Conservation (phyloP, 2,888 invertebrate genomes). For the Lottia scabra region DNA sequence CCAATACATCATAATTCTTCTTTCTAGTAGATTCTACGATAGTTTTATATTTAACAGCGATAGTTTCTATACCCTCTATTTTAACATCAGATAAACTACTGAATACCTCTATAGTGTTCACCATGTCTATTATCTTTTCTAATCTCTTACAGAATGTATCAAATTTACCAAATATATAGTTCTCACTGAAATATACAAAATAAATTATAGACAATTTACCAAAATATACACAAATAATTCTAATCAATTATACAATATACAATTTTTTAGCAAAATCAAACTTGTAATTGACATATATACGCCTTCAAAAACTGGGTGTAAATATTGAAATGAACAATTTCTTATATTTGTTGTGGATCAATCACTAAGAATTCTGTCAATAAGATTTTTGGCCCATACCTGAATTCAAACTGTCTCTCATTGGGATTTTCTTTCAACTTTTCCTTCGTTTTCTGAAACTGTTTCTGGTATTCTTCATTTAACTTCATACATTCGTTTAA, state of each 20-base stretch:
- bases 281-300: too few species aligned
- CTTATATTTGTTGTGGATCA: too few species aligned
- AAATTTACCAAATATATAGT: conserved; percentile 97
- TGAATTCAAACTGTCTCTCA: conserved; percentile 87
- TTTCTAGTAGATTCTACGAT: conserved; percentile 85
- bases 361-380: too few species aligned
- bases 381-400: conserved; percentile 55
- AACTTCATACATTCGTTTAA: conserved; percentile 88
- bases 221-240: too few species aligned
- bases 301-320: too few species aligned
- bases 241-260: too few species aligned
- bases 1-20: conserved; percentile 90
- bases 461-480: conserved; percentile 85
- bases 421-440: conserved; percentile 78
- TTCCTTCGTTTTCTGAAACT: conserved; percentile 77
- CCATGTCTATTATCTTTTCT: conserved; percentile 88
- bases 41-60: conserved; percentile 85
- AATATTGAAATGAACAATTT: too few species aligned
- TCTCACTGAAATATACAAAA: conserved; percentile 78
- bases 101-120: conserved; percentile 89
- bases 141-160: conserved; percentile 92
- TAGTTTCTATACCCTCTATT: conserved; percentile 71
- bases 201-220: too few species aligned
- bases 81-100: conserved; percentile 80
- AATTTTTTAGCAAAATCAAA: too few species aligned